Base-by-base conservation (phyloP, 2,797 vertebrate species). In the Microctenopoma stevenorrisi region DNA sequence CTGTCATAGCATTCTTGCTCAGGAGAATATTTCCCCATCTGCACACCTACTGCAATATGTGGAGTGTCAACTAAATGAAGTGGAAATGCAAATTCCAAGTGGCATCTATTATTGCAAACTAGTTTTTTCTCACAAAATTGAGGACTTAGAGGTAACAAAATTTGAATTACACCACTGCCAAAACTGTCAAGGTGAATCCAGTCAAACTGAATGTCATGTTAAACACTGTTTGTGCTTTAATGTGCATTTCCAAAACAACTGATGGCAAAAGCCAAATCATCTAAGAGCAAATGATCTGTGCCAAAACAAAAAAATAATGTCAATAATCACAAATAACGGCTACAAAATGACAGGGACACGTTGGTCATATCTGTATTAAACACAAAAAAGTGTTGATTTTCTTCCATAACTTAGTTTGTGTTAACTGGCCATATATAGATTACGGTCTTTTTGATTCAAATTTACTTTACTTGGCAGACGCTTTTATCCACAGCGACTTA, bases 31-130 rank as follows among this genome's bases (percentile, higher is more conserved):
- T 35, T 35, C 7, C 13, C 40, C 5, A 35, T 4, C 22, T 48
- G 14, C 14, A 35, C 10, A 10, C 33, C 16, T 30, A 18, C 56
- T 33, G 14, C 26, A 22, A 14, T 26, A 28, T 62, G 12, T 18
- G 15, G 12, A 25, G 13, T 49, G 12, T 60, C 44, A 25, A 26
- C 5, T 53, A 43, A 43, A 63, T 37, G 1, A 49, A 38, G 22
- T 52, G 25, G 33, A 47, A 40, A 68, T 49, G 13, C 11, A 46
- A 11, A 50, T 56, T 66, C 12, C 25, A 51, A 55, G 35, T 54
- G 5, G 8, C 15, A 66, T 57, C 35, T 12, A 7, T 58, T 37
- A 54, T 48, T 54, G 18, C 9, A 62, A 48, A 57, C 15, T 7
- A 11, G 4, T 18, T 58, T 49, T 28, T 42, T 68, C 26, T 68